Base-by-base conservation (phyloP, 2,797 vertebrate species). In the Hapalemur alaotrensis region DNA sequence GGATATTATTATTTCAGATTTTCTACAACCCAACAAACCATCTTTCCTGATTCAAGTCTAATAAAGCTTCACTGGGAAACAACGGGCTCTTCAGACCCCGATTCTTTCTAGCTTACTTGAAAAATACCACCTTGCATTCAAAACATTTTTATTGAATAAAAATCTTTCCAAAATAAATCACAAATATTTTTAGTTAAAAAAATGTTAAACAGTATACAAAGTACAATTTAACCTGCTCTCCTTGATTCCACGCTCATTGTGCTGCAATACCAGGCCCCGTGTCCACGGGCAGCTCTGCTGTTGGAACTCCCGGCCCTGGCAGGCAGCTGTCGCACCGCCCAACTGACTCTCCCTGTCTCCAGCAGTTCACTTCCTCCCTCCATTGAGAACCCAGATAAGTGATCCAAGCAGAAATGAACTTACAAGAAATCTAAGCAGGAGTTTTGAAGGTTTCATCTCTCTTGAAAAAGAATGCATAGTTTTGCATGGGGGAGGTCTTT, bases 11-110 rank as follows among this genome's bases (percentile, higher is more conserved):
- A 48, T 91, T 93, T 63, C 61, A 52, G 63, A 89, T 82, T 79
- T 88, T 86, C 46, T 70, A 63, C 48, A 88, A 67, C 63, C 67
- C 70, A 92, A 80, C 48, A 90, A 65, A 70, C 2, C 76, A 75
- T 32, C 13, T 86, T 82, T 94, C 28, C 65, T 23, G 80, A 84
- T 81, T 81, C 13, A 84, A 50, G 7, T 59, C n/a, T 78, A 80
- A 67, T 32, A 87, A 94, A 43, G 22, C 28, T 22, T 41, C 48
- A 13, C 7, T 20, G 11, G 46, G 32, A 46, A 93, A 50, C 14
- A 61, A 35, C 14, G 25, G 59, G 10, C 23, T 35, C 38, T 50
- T 48, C 11, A 78, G 63, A 73, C 18, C 9, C n/a, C 7, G 65
- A 12, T 50, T 57, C 59, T 75, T 86, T n/a, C 82, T 28, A 50